These are phyloP conservation scores for Dendropsophus ebraccatus DNA, from an alignment of 2,113 vertebrate genomes.

Conservation along the genomic window DNA sequence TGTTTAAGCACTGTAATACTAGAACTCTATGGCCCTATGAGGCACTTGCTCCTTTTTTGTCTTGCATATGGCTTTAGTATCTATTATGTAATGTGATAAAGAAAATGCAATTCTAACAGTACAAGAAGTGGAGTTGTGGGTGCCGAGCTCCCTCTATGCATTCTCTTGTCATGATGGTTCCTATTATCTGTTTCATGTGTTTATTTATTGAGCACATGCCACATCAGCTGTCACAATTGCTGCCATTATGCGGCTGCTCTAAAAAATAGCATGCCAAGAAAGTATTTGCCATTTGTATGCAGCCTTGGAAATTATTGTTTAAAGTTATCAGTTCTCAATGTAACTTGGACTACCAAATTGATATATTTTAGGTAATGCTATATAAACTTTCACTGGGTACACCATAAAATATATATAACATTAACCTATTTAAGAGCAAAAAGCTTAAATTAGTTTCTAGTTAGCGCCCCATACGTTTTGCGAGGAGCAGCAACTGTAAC, in stretches of 20 bases:
- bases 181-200: not conserved
- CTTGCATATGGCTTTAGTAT: too few relatives aligned
- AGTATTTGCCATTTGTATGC: not conserved
- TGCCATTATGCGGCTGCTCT: not conserved
- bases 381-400: too few relatives aligned
- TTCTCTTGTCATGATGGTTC: slow-evolving; percentile 9
- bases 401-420: too few relatives aligned
- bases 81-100: too few relatives aligned
- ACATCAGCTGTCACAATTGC: not conserved
- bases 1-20: too few relatives aligned
- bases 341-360: not conserved
- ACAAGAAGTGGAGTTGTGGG: not conserved
- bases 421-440: too few relatives aligned
- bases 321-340: not conserved
- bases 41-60: too few relatives aligned
- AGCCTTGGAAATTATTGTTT: not conserved
- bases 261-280: not conserved
- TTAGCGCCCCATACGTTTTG: too few relatives aligned
- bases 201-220: slow-evolving; percentile 9
- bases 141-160: too few relatives aligned
- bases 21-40: too few relatives aligned
- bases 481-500: too few relatives aligned
- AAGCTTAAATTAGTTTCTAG: too few relatives aligned
- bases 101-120: not conserved
- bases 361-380: not conserved